Evolutionary conservation across 2,113 vertebrate species (phyloP).

Genomic region (Tragelaphus buxtoni): DNA sequence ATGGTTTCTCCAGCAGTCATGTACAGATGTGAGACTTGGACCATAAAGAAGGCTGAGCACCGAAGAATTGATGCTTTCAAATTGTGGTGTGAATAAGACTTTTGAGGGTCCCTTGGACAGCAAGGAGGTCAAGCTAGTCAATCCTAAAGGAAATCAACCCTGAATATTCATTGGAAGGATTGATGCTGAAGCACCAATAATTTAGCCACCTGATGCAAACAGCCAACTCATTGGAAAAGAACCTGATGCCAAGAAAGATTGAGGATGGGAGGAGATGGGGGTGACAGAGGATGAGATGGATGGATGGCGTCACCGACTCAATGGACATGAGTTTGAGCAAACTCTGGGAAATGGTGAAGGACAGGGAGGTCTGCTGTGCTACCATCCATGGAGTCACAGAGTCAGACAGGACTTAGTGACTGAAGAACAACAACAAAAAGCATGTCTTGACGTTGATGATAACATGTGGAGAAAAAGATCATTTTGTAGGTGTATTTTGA

Average conservation of each 20-base stretch:
- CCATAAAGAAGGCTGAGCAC: not conserved
- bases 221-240: not conserved
- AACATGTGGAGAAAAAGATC: not conserved
- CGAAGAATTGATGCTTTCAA: not conserved
- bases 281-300: not conserved
- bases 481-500: not conserved
- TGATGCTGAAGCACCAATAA: not conserved
- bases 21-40: not conserved
- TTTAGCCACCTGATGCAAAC: not conserved
- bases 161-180: not conserved
- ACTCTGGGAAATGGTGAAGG: not conserved
- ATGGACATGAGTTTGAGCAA: not conserved
- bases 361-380: not conserved
- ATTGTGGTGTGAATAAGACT: not conserved
- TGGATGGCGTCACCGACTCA: accelerated
- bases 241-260: not conserved
- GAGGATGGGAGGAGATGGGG: not conserved
- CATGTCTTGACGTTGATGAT: not conserved
- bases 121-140: not conserved
- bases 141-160: not conserved
- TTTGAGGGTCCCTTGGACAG: not conserved
- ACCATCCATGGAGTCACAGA: not conserved
- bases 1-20: not conserved
- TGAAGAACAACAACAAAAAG: not conserved
- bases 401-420: not conserved